Evolutionary conservation across 2,113 vertebrate genomes (phyloP).

Genomic region (Pedetes capensis): DNA sequence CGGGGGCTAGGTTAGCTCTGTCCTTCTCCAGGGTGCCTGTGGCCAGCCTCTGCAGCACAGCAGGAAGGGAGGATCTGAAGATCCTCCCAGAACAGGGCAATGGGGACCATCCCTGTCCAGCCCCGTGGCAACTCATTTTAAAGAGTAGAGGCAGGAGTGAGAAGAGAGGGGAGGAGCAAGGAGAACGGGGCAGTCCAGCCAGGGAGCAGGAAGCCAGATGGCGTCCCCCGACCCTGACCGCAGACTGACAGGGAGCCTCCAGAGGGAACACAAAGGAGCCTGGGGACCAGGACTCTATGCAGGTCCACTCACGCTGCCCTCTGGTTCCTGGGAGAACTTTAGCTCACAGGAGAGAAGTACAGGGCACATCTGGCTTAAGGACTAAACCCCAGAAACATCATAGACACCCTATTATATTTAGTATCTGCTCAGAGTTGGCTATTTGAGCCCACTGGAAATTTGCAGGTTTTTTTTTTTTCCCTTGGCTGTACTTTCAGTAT

Average conservation of each 20-base stretch:
- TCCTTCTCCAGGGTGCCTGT: background rate
- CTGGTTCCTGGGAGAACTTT: background rate
- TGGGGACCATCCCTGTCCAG: background rate
- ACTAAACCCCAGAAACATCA: background rate
- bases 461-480: background rate
- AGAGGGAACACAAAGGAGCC: conserved; percentile 14
- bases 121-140: background rate
- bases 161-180: background rate
- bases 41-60: background rate
- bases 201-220: background rate
- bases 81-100: background rate
- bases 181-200: background rate
- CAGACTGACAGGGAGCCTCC: background rate
- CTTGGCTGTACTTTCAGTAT: background rate
- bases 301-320: background rate
- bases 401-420: background rate
- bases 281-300: background rate
- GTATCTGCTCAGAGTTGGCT: background rate
- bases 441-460: background rate
- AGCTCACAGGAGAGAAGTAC: background rate
- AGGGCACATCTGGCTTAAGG: background rate
- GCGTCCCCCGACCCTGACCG: conserved; percentile 35
- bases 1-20: background rate
- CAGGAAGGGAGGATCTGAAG: background rate
- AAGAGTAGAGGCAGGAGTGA: background rate